Evolutionary conservation across 2,113 vertebrate species (phyloP).

Genomic region (Hucho hucho): DNA sequence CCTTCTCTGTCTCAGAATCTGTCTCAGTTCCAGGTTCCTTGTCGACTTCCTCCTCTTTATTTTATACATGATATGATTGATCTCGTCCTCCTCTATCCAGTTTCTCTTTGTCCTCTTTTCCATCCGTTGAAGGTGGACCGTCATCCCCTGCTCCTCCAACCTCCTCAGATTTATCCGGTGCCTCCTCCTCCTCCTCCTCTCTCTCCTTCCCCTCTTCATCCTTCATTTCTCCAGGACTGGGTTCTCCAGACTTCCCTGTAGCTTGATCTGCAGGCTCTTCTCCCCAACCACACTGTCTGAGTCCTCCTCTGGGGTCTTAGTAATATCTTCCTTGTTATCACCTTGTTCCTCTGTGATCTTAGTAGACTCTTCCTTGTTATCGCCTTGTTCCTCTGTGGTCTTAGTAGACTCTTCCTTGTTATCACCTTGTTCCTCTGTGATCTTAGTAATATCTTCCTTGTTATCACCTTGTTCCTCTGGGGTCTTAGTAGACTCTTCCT

Average conservation of each 20-base stretch:
- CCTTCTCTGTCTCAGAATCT: too few species aligned
- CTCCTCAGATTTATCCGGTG: constrained; percentile 4
- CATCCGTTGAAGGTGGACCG: constrained; percentile 23
- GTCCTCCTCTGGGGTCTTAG: constrained; percentile 16
- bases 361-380: too few species aligned
- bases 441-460: too few species aligned
- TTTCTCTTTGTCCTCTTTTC: constrained; percentile 39
- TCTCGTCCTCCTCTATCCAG: neutral
- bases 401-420: too few species aligned
- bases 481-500: too few species aligned
- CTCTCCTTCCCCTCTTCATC: constrained; percentile 35
- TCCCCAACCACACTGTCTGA: neutral
- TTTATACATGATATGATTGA: neutral
- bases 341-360: too few species aligned
- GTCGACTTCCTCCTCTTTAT: constrained; percentile 36
- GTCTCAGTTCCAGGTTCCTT: constrained; percentile 17
- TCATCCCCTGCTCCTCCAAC: constrained; percentile 31
- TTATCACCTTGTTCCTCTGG: too few species aligned
- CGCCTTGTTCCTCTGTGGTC: too few species aligned
- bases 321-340: too few species aligned
- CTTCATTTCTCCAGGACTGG: neutral
- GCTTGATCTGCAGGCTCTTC: neutral
- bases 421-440: too few species aligned
- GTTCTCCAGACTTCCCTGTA: neutral
- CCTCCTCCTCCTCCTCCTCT: neutral